Evolutionary conservation across 2,797 vertebrate genomes (phyloP).

Genomic region (Platyrinchus mystaceus): DNA sequence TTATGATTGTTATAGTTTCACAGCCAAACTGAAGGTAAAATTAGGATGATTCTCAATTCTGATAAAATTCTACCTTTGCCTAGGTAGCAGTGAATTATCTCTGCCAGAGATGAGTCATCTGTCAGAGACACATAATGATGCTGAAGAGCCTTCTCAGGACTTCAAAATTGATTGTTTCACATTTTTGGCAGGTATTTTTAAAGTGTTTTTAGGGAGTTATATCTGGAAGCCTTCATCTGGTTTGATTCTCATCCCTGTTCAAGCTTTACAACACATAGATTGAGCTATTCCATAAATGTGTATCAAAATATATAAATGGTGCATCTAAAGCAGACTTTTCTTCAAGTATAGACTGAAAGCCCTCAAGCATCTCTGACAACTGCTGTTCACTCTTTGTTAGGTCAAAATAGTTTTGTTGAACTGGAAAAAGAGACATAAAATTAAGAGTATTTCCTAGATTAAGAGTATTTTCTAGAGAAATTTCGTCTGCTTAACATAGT

Average conservation of each 20-base stretch:
- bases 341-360: background rate
- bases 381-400: background rate
- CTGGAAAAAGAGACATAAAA: background rate
- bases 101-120: background rate
- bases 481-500: background rate
- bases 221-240: background rate
- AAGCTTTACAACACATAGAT: background rate
- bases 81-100: background rate
- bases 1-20: conserved; percentile 17
- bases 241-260: background rate
- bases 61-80: background rate
- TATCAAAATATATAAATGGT: background rate
- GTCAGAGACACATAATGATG: background rate
- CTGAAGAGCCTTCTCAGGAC: background rate
- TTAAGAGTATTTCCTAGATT: background rate
- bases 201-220: background rate
- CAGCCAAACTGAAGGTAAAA: conserved; percentile 27
- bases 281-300: background rate
- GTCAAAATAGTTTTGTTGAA: background rate
- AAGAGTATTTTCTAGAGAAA: background rate
- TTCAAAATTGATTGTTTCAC: background rate
- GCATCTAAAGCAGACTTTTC: background rate
- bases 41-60: background rate
- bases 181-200: background rate
- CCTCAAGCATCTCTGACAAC: background rate